These are phyloP conservation scores for Siniperca scherzeri DNA, from an alignment of 2,797 vertebrate genomes.

Conservation along the genomic window DNA sequence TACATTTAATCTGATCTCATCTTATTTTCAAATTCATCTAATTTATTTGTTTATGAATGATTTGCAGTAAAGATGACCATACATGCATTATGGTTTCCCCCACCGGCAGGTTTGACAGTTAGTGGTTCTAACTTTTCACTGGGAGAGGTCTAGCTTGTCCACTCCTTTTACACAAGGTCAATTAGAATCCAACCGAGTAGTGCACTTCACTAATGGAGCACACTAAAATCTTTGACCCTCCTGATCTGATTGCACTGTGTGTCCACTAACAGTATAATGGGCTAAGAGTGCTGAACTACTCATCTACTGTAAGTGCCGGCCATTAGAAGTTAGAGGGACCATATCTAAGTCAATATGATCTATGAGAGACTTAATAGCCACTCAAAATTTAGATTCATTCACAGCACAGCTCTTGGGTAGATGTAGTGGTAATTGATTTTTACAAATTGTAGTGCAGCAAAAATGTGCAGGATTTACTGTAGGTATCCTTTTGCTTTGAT, in stretches of 20 bases:
- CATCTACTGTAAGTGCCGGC: constrained; percentile 78
- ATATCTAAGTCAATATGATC: constrained; percentile 81
- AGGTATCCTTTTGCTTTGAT: constrained; percentile 49
- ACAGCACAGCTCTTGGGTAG: constrained; percentile 54
- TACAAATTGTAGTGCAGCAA: constrained; percentile 51
- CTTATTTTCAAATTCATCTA: background rate
- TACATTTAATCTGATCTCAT: background rate
- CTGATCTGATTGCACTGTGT: constrained; percentile 81
- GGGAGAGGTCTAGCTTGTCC: constrained; percentile 70
- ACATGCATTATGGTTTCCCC: constrained; percentile 50
- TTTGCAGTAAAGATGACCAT: constrained; percentile 21
- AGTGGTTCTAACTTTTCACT: constrained; percentile 73
- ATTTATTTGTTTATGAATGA: background rate
- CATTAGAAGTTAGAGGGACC: constrained; percentile 85
- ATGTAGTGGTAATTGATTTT: constrained; percentile 76
- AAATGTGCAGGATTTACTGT: constrained; percentile 48
- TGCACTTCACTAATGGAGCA: constrained; percentile 83
- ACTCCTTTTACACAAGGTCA: constrained; percentile 82
- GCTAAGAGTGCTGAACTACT: constrained; percentile 82
- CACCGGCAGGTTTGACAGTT: constrained; percentile 74
- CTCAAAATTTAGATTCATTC: constrained; percentile 77
- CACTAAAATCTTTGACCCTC: constrained; percentile 85
- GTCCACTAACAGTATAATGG: constrained; percentile 83
- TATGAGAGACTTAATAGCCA: constrained; percentile 79
- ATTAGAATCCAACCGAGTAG: constrained; percentile 85